Base-by-base conservation (phyloP, 2,888 invertebrate genomes). In the Mimas tiliae region DNA sequence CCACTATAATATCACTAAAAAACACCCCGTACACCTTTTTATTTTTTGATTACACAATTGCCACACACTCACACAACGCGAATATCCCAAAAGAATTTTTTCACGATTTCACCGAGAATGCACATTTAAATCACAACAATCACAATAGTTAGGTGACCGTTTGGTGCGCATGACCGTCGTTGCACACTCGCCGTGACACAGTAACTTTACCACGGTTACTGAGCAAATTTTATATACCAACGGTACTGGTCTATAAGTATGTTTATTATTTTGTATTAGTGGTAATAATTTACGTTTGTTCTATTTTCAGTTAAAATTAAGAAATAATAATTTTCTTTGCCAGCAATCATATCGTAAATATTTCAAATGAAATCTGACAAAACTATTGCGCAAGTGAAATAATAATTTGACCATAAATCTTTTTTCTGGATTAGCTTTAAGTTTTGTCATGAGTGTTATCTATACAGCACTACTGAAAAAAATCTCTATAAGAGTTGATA, bases 211-310 rank as follows among this genome's bases (percentile, higher is more conserved):
- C 19, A 58, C 42, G 19, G 58, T 58, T 58, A 58, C 42, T 19
- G 38, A 1, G 58, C 58, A 58, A 58, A 58, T 19, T 58, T 58
- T 58, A 58, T 58, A 58, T 58, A 58, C 19, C 38, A 58, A 42
- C 19, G 14, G 14, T 1, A 50, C 11, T 19, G 9, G 16, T 11
- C 19, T 45, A 38, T 6, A 38, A 38, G 9, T 7, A 9, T 11
- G 16, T 8, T 11, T 38, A 27, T 1, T 38, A 16, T 55, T 11
- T 34, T 34, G n/a, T 38, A 16, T 55, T 34, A 38, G 38, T 55
- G 38, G n/a, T 16, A 34, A 34, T 55, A 38, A 38, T 38, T 55
- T 55, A 1, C 16, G n/a, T 7, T n/a, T 16, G 16, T 16, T 38
- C 38, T 38, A 38, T 38, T 38, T 38, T 0, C 38, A 6, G 38